These are phyloP conservation scores for Rhipidura dahli DNA, from an alignment of 2,113 vertebrate species.

Conservation along the genomic window DNA sequence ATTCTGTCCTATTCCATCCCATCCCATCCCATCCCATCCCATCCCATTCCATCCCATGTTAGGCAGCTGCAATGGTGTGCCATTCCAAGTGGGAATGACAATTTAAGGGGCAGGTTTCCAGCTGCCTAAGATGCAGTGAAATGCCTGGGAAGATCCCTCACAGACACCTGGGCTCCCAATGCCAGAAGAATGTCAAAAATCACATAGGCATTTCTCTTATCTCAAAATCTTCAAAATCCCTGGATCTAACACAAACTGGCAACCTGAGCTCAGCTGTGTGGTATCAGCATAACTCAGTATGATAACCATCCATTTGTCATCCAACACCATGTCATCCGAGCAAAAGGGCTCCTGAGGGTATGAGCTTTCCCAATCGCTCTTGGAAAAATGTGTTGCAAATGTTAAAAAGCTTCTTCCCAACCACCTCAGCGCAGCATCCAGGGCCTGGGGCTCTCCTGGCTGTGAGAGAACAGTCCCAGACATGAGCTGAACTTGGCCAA, in stretches of 20 bases:
- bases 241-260: not conserved
- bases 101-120: not conserved
- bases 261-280: not conserved
- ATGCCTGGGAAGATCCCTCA: not conserved
- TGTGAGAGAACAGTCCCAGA: not conserved
- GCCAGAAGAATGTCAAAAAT: not conserved
- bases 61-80: not conserved
- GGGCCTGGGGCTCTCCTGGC: not conserved
- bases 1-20: not conserved
- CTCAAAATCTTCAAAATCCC: not conserved
- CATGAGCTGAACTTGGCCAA: not conserved
- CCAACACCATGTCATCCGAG: fast-evolving
- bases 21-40: too few species aligned
- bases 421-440: not conserved
- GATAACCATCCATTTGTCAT: not conserved
- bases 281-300: not conserved
- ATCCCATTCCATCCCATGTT: too few species aligned
- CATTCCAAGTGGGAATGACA: not conserved
- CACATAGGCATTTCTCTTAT: not conserved
- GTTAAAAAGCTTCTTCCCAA: not conserved
- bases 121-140: not conserved
- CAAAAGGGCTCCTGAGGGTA: not conserved
- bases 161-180: not conserved
- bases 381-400: not conserved
- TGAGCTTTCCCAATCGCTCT: not conserved